These are phyloP conservation scores for Conchocele bisecta DNA, from an alignment of 2,888 invertebrate species.

Conservation along the genomic window DNA sequence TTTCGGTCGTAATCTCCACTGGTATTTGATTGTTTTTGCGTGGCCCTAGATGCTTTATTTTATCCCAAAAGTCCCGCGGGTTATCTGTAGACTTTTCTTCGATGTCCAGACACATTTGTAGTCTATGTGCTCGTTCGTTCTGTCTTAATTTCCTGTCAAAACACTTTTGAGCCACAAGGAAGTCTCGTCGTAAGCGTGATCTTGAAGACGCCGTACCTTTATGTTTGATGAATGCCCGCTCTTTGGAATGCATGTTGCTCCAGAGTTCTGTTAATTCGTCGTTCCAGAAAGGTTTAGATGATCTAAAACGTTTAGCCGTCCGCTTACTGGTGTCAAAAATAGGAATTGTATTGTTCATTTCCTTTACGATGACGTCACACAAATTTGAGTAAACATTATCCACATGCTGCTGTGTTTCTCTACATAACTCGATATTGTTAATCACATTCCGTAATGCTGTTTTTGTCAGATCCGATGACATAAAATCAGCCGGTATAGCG, in stretches of 20 bases:
- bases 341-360: constrained; percentile 11
- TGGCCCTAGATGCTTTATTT: constrained; percentile 2
- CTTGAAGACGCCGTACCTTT: too few species aligned
- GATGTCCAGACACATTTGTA: neutral
- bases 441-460: constrained; percentile 13
- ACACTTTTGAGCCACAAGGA: neutral
- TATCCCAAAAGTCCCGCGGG: neutral
- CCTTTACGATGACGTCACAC: neutral
- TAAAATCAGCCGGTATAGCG: constrained; percentile 12
- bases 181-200: too few species aligned
- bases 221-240: too few species aligned
- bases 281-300: too few species aligned
- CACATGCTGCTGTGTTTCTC: constrained; percentile 11
- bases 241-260: too few species aligned
- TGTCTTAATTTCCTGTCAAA: neutral
- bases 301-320: too few species aligned
- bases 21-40: neutral
- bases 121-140: neutral
- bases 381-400: constrained; percentile 1
- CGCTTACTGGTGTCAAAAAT: too few species aligned
- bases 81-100: neutral
- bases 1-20: neutral
- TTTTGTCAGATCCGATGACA: neutral
- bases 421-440: neutral
- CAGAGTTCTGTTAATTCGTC: too few species aligned